phyloP scores from a whole-genome alignment of 2,888 invertebrate genomes.

The Schizotus pectinicornis region DNA sequence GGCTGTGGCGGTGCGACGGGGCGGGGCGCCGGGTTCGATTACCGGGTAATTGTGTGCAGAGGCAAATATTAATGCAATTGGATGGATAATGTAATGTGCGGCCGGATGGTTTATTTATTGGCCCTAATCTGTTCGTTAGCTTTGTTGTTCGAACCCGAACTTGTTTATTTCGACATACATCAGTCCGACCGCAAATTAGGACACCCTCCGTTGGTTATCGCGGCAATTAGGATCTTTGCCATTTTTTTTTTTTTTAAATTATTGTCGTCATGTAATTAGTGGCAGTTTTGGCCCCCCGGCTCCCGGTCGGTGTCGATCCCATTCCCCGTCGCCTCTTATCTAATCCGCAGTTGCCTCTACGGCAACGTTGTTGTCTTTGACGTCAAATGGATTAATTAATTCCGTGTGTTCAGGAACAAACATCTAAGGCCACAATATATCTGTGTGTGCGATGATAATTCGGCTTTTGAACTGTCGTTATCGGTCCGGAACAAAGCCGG shows the following conservation, averaged over 20 bases:
- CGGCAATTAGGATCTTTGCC: not conserved
- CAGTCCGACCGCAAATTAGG: conserved; percentile 16
- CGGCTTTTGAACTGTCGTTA: conserved; percentile 19
- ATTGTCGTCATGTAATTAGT: no score
- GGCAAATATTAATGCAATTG: conserved; percentile 13
- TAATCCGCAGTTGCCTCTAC: conserved; percentile 8
- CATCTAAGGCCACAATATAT: conserved; percentile 23
- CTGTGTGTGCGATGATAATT: conserved; percentile 19
- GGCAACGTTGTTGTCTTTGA: conserved; percentile 15
- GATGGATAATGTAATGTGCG: conserved; percentile 5
- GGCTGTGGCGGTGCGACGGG: no score
- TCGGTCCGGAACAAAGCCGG: conserved; percentile 15
- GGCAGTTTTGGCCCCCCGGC: no score
- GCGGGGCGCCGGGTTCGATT: no score
- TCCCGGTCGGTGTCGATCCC: no score
- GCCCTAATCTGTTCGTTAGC: conserved; percentile 18
- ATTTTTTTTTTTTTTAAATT: not conserved
- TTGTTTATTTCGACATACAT: conserved; percentile 19
- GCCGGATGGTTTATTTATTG: conserved; percentile 15
- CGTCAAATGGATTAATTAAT: conserved; percentile 24
- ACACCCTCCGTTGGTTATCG: not conserved
- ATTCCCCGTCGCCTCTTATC: conserved; percentile 5
- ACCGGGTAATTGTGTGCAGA: not conserved
- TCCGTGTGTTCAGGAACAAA: conserved; percentile 8
- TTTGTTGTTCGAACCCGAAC: conserved; percentile 17